Conservation (phyloP, 2,797 vertebrate species). For the Leptoclinus maculatus region DNA sequence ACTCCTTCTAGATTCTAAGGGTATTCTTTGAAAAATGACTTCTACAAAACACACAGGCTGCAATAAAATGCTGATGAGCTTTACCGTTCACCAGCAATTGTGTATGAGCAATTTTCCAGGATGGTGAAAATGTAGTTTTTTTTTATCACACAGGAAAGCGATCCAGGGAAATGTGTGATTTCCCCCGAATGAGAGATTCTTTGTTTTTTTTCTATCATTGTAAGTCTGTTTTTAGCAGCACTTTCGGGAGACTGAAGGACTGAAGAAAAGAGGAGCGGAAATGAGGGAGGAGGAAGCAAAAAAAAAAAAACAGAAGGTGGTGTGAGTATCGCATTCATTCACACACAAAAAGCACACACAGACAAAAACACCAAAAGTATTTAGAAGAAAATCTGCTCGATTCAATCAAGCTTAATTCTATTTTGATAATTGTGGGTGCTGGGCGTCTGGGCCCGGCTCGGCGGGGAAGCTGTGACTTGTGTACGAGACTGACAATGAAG, state of each 20-base stretch:
- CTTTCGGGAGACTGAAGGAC: constrained; percentile 31
- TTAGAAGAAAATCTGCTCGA: constrained; percentile 71
- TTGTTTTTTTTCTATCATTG: constrained; percentile 33
- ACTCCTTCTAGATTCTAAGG: constrained; percentile 3
- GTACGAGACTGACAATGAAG: constrained; percentile 95
- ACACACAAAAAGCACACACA: constrained; percentile 35
- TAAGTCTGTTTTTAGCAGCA: constrained; percentile 37
- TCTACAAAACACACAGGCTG: constrained; percentile 5
- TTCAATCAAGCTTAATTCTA: constrained; percentile 91
- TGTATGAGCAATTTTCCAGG: constrained; percentile 40
- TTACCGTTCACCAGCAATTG: constrained; percentile 77
- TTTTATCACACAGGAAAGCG: constrained; percentile 45
- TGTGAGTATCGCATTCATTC: constrained; percentile 55
- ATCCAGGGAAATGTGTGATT: constrained; percentile 42
- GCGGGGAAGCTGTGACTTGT: constrained; percentile 93
- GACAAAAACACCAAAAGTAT: constrained; percentile 54
- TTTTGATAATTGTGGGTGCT: constrained; percentile 91
- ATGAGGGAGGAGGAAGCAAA: constrained; percentile 23
- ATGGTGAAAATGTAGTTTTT: constrained; percentile 35
- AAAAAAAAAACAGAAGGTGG: constrained; percentile 52
- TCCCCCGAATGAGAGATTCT: constrained; percentile 32
- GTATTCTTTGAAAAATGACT: constrained; percentile 19
- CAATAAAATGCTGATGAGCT: constrained; percentile 87
- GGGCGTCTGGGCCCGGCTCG: constrained; percentile 76
- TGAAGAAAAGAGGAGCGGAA: constrained; percentile 30